phyloP scores from a whole-genome alignment of 2,888 invertebrate genomes.

The Plutella xylostella region DNA sequence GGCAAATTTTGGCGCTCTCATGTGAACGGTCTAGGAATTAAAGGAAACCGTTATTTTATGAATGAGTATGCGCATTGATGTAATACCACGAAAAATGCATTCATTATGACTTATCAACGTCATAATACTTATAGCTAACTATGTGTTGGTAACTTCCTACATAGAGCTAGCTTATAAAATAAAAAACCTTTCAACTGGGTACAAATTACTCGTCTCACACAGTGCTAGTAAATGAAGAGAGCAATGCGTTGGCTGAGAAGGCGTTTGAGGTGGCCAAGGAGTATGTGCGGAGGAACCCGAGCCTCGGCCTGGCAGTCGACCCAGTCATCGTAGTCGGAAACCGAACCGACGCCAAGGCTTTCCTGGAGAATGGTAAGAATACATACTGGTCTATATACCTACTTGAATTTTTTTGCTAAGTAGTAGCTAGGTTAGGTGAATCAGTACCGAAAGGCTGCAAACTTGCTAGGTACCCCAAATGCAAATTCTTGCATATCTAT shows the following conservation, averaged over 20 bases:
- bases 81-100: background rate
- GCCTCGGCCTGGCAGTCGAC: constrained; percentile 74
- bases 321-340: constrained; percentile 75
- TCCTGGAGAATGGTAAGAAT: constrained; percentile 78
- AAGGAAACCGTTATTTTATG: background rate
- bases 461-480: too few species aligned
- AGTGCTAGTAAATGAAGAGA: constrained; percentile 83
- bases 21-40: too few species aligned
- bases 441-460: too few species aligned
- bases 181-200: background rate
- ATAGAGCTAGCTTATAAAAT: too few species aligned
- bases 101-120: background rate
- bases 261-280: constrained; percentile 78
- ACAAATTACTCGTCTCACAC: constrained; percentile 11
- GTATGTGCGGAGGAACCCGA: constrained; percentile 77
- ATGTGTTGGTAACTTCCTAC: too few species aligned
- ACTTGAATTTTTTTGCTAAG: too few species aligned
- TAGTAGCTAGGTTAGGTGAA: too few species aligned
- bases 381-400: too few species aligned
- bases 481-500: too few species aligned
- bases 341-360: constrained; percentile 76
- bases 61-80: background rate
- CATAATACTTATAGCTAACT: background rate
- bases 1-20: too few species aligned
- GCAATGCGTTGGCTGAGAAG: constrained; percentile 77